Evolutionary conservation across 2,113 vertebrate genomes (phyloP).

Genomic region (Apus apus): DNA sequence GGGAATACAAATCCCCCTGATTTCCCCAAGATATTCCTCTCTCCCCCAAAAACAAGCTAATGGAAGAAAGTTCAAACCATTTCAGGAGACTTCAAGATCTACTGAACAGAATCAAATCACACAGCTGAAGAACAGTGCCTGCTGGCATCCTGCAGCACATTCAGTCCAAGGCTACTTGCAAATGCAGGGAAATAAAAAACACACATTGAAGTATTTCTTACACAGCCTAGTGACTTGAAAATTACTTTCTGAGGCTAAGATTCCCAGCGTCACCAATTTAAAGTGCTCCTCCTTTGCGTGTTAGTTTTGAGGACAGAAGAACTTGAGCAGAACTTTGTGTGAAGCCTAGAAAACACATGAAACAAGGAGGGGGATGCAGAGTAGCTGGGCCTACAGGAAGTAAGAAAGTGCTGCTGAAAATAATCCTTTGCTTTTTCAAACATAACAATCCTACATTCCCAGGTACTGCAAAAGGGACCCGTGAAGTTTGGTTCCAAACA

Average conservation of each 20-base stretch:
- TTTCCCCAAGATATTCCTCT: background rate
- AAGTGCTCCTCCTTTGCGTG: background rate
- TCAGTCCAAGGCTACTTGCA: background rate
- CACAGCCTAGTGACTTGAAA: background rate
- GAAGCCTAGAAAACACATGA: background rate
- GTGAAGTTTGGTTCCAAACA: background rate
- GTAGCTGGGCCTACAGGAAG: background rate
- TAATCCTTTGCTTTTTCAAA: background rate
- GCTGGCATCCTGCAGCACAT: background rate
- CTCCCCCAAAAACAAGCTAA: background rate
- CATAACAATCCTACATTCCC: background rate
- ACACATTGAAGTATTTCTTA: background rate
- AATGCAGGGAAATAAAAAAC: background rate
- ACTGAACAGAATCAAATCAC: background rate
- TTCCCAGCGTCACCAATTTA: background rate
- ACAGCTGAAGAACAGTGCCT: background rate
- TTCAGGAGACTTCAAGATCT: background rate
- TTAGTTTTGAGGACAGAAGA: background rate
- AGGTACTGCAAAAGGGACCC: fast-evolving
- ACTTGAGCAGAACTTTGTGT: background rate
- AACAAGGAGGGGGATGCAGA: background rate
- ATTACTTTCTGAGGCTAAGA: background rate
- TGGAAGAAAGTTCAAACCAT: background rate
- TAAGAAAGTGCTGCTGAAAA: background rate
- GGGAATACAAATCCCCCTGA: background rate